These are phyloP conservation scores for Prosopocoilus inquinatus DNA, from an alignment of 2,888 invertebrate genomes.

Conservation along the genomic window DNA sequence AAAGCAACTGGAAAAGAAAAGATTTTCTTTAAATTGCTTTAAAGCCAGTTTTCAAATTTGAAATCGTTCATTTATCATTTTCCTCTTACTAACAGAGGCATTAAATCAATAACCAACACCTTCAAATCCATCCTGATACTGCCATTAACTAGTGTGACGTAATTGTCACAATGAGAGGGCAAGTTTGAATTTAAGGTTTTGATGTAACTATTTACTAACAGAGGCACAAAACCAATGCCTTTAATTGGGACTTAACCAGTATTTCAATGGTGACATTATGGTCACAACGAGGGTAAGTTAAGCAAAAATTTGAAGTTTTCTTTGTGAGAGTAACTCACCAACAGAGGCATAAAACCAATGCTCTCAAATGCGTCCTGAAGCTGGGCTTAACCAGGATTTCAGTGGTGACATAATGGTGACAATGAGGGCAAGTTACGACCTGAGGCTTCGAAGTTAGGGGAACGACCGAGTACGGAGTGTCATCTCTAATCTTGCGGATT, in stretches of 20 bases:
- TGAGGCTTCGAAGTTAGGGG: conserved; percentile 45
- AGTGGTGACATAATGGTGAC: conserved; percentile 49
- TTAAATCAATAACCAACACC: conserved; percentile 50
- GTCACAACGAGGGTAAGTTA: conserved; percentile 52
- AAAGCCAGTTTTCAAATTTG: too few relatives aligned
- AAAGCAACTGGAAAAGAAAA: conserved; percentile 26
- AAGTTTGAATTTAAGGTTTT: conserved; percentile 44
- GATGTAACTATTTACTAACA: conserved; percentile 53
- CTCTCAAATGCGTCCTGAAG: conserved; percentile 53
- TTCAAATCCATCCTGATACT: conserved; percentile 53
- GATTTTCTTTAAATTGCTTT: background rate
- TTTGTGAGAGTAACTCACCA: too few relatives aligned
- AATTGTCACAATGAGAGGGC: conserved; percentile 52
- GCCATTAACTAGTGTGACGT: conserved; percentile 46
- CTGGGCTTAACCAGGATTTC: conserved; percentile 47
- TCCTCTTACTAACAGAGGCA: conserved; percentile 45
- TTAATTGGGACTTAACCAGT: conserved; percentile 49
- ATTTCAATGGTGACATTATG: conserved; percentile 47
- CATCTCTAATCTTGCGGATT: conserved; percentile 19
- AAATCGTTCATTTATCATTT: background rate
- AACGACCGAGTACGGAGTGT: conserved; percentile 29
- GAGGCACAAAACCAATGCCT: conserved; percentile 51
- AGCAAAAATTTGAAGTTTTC: too few relatives aligned
- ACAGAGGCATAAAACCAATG: conserved; percentile 50
- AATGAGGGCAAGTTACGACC: conserved; percentile 50